Conservation (phyloP, 2,113 vertebrate genomes). For the Psilopsiagon aurifrons region DNA sequence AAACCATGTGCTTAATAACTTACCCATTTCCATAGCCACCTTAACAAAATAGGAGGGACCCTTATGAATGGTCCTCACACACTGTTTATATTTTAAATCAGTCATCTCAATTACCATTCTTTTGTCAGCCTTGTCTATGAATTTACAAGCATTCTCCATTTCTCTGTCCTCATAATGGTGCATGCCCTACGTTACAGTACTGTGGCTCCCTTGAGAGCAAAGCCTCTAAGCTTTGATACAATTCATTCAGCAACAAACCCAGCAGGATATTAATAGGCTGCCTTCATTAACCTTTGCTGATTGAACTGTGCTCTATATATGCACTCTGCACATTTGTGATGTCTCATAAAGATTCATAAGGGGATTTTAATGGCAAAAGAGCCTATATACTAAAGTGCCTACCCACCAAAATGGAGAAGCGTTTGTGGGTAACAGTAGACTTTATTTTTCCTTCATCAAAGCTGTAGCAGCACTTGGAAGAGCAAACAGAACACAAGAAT, state of each 20-base stretch:
- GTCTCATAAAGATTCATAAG: conserved; percentile 24
- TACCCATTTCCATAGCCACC: background rate
- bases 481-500: background rate
- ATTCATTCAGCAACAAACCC: background rate
- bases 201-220: background rate
- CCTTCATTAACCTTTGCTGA: conserved; percentile 37
- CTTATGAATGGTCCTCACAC: background rate
- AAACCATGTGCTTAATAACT: background rate
- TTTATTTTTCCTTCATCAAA: background rate
- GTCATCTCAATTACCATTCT: background rate
- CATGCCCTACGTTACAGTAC: background rate
- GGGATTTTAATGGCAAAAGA: background rate
- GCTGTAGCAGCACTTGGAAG: background rate
- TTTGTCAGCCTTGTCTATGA: background rate
- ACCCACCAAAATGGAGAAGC: background rate
- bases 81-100: background rate
- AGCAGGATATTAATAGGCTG: conserved; percentile 8
- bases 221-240: background rate
- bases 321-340: background rate
- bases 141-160: background rate
- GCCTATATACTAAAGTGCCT: background rate
- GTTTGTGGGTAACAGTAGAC: background rate
- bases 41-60: background rate
- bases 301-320: background rate
- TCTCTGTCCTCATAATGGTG: background rate